Evolutionary conservation across 2,113 vertebrate genomes (phyloP).

Genomic region (Vanacampus margaritifer): DNA sequence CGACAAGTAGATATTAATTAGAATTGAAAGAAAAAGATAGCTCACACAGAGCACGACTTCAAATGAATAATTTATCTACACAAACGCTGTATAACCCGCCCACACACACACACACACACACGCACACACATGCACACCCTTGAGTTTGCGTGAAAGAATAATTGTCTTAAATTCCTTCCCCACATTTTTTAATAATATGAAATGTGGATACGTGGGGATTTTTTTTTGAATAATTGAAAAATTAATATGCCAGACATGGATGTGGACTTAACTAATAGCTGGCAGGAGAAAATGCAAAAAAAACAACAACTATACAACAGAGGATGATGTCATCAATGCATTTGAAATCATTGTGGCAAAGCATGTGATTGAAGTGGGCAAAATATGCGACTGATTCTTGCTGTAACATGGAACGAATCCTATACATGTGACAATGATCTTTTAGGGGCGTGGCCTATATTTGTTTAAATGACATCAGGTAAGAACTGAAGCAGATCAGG

Average conservation of each 20-base stretch:
- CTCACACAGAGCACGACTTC: constrained; percentile 48
- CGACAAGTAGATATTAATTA: constrained; percentile 51
- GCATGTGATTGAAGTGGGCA: neutral
- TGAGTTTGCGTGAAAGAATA: constrained; percentile 39
- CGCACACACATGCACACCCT: neutral
- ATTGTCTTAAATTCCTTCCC: constrained; percentile 42
- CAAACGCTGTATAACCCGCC: constrained; percentile 36
- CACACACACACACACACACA: neutral
- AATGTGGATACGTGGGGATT: constrained; percentile 30
- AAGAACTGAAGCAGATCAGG: too few species aligned
- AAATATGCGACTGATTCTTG: neutral
- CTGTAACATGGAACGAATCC: neutral
- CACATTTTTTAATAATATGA: constrained; percentile 36
- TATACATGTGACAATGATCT: neutral
- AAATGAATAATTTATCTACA: constrained; percentile 65
- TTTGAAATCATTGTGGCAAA: neutral
- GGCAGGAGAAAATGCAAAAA: constrained; percentile 34
- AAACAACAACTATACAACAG: constrained; percentile 19
- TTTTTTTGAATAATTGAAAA: constrained; percentile 41
- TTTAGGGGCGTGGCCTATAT: neutral
- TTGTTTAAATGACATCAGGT: neutral
- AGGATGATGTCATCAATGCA: neutral
- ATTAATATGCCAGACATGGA: constrained; percentile 42
- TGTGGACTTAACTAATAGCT: constrained; percentile 36
- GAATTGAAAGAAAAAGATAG: constrained; percentile 47